A percentile compares a stretch with the other conserved stretches of the same genome.
These are phyloP conservation scores for Hypomesus transpacificus DNA, from an alignment of 2,113 vertebrate genomes.

Conservation along the genomic window DNA sequence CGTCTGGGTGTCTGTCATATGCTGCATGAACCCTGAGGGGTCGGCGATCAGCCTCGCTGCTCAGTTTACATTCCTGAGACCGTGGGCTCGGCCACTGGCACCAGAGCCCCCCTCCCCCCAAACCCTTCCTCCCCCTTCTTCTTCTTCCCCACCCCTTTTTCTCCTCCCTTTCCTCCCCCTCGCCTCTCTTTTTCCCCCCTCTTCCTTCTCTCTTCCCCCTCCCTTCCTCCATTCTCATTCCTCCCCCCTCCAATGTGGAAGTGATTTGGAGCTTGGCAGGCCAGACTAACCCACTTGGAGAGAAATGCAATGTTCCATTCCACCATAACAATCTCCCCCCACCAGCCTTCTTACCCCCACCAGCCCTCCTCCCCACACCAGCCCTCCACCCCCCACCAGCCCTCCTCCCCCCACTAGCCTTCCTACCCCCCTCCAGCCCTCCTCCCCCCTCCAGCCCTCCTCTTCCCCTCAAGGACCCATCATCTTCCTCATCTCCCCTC, in stretches of 20 bases:
- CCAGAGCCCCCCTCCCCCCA: background rate
- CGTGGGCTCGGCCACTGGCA: background rate
- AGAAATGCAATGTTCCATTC: slow-evolving; percentile 22
- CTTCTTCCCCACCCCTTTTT: no score
- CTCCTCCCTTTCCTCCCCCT: no score
- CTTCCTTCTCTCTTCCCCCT: no score
- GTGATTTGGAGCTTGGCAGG: slow-evolving; percentile 17
- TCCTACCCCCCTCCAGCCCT: no score
- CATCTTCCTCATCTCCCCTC: slow-evolving; percentile 4
- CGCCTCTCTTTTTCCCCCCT: no score
- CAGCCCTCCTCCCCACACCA: slow-evolving; percentile 13
- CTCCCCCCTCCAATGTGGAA: slow-evolving; percentile 6
- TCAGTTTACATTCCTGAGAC: background rate
- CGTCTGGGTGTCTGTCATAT: no score
- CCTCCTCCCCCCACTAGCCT: no score
- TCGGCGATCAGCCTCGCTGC: background rate
- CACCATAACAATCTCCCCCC: slow-evolving; percentile 4
- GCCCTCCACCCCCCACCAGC: background rate
- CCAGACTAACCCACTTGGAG: background rate
- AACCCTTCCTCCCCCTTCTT: no score
- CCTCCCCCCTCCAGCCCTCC: slow-evolving; percentile 1
- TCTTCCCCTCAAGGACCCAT: slow-evolving; percentile 3
- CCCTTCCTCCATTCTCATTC: no score
- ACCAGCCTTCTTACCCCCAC: background rate
- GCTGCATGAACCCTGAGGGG: background rate